These are phyloP conservation scores for Cichladusa arquata DNA, from an alignment of 2,113 vertebrate genomes.

Conservation along the genomic window DNA sequence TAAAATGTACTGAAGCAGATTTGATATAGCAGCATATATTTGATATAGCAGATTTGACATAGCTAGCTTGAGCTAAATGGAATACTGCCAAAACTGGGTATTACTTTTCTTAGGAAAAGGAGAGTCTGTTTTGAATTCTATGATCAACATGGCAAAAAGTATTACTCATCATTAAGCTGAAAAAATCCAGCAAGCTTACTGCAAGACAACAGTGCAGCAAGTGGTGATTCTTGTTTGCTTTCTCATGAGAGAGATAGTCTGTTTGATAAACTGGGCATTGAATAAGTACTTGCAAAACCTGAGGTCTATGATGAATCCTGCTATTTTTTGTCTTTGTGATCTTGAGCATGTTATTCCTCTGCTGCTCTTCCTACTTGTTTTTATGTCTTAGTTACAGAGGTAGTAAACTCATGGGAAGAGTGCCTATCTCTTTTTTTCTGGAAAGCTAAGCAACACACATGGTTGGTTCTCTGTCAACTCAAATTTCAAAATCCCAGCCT, in stretches of 20 bases:
- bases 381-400: background rate
- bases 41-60: background rate
- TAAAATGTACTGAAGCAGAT: constrained; percentile 5
- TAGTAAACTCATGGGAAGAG: background rate
- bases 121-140: background rate
- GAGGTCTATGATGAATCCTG: background rate
- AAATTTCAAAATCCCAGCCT: background rate
- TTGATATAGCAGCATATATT: background rate
- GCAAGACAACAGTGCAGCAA: background rate
- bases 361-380: background rate
- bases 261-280: background rate
- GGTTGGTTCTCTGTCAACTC: background rate
- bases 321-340: background rate
- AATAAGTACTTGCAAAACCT: background rate
- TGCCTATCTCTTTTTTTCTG: background rate
- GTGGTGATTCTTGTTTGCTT: background rate
- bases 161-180: background rate
- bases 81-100: background rate
- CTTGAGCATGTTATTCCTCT: background rate
- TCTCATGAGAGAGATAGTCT: background rate
- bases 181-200: background rate
- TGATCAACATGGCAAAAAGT: background rate
- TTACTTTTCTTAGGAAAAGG: background rate
- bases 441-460: background rate
- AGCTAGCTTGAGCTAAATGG: background rate